These are phyloP conservation scores for Platichthys flesus DNA, from an alignment of 2,113 vertebrate genomes.

Conservation along the genomic window DNA sequence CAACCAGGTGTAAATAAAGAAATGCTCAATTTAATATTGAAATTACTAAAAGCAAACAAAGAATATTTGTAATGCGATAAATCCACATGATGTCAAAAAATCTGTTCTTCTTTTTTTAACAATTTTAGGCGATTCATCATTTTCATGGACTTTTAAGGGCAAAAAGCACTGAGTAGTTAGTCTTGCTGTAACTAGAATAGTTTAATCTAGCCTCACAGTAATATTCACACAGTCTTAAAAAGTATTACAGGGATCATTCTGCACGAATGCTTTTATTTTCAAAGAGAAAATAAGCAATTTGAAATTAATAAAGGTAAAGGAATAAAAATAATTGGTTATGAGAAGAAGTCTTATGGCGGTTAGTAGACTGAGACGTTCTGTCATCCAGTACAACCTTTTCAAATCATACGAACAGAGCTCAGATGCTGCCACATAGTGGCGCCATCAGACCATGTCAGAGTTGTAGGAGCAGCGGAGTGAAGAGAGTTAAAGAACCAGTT, in stretches of 20 bases:
- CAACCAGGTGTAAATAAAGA: not conserved
- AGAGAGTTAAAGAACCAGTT: not conserved
- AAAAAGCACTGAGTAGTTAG: not conserved
- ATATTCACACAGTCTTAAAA: not conserved
- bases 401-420: not conserved
- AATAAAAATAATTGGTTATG: too few species aligned
- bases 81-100: too few species aligned
- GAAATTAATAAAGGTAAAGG: too few species aligned
- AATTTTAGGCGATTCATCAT: not conserved
- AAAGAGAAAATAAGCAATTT: too few species aligned
- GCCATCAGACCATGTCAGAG: conserved; percentile 24
- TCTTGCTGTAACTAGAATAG: too few species aligned
- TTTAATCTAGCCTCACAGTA: not conserved
- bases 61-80: not conserved
- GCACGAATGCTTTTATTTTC: too few species aligned
- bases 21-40: not conserved
- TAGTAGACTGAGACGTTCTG: too few species aligned
- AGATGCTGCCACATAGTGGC: conserved; percentile 60
- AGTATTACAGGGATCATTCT: not conserved
- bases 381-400: too few species aligned
- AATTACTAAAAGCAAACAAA: not conserved
- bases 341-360: too few species aligned
- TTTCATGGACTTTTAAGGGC: not conserved
- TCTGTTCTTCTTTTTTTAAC: not conserved
- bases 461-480: not conserved